Evolutionary conservation across 2,797 vertebrate genomes (phyloP).

Genomic region (Onychomys torridus): DNA sequence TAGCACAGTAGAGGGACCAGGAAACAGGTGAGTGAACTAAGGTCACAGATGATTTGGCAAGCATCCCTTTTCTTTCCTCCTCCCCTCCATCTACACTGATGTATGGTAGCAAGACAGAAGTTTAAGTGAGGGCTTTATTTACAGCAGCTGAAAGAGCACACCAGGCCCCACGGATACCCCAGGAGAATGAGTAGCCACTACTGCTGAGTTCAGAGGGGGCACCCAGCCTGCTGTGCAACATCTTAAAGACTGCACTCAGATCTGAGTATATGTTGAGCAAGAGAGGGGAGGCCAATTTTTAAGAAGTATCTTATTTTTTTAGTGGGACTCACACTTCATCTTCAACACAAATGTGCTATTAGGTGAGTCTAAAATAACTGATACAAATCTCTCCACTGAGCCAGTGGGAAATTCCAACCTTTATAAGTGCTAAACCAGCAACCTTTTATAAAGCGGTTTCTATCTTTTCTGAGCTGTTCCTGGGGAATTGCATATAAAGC

Average conservation of each 20-base stretch:
- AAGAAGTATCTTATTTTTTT: conserved; percentile 75
- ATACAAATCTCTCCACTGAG: conserved; percentile 80
- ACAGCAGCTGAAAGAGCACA: background rate
- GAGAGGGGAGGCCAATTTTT: conserved; percentile 62
- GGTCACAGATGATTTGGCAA: background rate
- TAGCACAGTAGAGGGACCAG: background rate
- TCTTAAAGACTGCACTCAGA: conserved; percentile 52
- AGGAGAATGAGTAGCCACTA: background rate
- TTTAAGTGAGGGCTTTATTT: background rate
- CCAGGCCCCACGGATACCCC: background rate
- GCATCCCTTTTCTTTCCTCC: background rate
- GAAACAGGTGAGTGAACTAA: background rate
- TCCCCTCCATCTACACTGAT: background rate
- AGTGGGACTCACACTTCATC: conserved; percentile 74
- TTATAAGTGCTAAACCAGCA: conserved; percentile 80
- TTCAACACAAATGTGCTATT: conserved; percentile 81
- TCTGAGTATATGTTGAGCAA: conserved; percentile 8
- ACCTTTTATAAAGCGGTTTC: conserved; percentile 75
- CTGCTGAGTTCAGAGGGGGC: background rate
- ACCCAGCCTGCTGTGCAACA: conserved; percentile 6
- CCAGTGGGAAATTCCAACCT: conserved; percentile 81
- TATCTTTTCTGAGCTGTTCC: conserved; percentile 77
- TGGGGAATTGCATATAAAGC: conserved; percentile 77
- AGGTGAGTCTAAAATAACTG: conserved; percentile 80
- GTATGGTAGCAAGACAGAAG: fast-evolving